Base-by-base conservation (phyloP, 1,140 invertebrate genomes). In the Watersipora subatra region DNA sequence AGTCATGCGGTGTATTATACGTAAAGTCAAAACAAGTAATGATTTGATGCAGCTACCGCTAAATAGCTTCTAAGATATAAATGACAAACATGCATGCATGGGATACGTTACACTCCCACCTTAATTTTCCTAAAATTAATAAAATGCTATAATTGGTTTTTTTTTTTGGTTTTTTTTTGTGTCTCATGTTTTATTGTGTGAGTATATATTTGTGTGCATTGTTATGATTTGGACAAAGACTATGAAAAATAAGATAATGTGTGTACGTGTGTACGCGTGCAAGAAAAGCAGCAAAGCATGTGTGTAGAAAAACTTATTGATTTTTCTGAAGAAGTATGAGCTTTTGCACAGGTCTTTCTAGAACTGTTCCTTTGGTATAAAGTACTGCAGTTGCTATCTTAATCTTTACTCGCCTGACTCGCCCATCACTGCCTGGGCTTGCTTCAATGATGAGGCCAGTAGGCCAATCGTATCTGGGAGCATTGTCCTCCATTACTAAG, bases 381-480 rank as follows among this genome's bases (percentile, higher is more conserved):
- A 62, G 20, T 46, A 7, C 34, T 12, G 34, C 34, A n/a, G 7
- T 46, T 12, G 34, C 34, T n/a, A 46, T 7, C n/a, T 46, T 46
- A 12, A 46, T n/a, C n/a, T 46, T 46, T n/a, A 46, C 34, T 12
- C n/a, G 7, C n/a, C 34, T 46, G 7, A 46, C 34, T n/a, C 34
- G 7, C 7, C n/a, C 34, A 46, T 46, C 34, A 12, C 7, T 12
- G n/a, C 34, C 34, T 46, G n/a, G 34, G 7, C n/a, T 46, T 7
- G n/a, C 34, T 46, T 46, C 34, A 46, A n/a, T 46, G 34, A 46
- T 46, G 7, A 46, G 7, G 7, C 34, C 34, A 12, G n/a, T 46
- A n/a, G 34, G 7, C 70, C 70, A 73, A 15, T 20, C 30, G 34
- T 67, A 66, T 30, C 72, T 65, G 17, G 69, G 70, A 34, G 59